Evolutionary conservation across 2,113 vertebrate genomes (phyloP).

Genomic region (Xenus cinereus): DNA sequence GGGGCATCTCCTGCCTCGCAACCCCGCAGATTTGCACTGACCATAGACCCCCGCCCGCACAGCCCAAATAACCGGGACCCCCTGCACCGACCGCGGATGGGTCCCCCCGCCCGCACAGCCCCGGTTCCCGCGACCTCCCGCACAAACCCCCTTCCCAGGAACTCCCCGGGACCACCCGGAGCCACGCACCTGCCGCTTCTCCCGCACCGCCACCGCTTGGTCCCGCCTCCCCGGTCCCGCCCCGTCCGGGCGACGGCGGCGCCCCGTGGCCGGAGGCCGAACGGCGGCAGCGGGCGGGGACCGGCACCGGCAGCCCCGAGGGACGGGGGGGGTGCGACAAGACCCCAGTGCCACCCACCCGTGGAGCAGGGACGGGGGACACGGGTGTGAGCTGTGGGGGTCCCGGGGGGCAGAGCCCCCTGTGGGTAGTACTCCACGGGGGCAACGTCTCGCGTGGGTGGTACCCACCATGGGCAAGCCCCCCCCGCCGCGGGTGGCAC

Average conservation of each 20-base stretch:
- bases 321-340: neutral
- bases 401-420: neutral
- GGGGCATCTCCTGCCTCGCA: too few relatives aligned
- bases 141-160: neutral
- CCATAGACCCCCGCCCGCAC: too few relatives aligned
- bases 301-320: neutral
- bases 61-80: too few relatives aligned
- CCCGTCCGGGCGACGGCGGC: neutral
- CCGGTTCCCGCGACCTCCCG: neutral
- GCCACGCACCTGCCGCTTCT: neutral
- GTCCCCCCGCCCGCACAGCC: neutral
- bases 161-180: neutral
- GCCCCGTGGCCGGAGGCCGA: slow-evolving; percentile 25
- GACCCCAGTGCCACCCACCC: neutral
- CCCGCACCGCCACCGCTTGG: neutral
- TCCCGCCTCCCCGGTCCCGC: neutral
- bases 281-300: neutral
- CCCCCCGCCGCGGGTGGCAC: too few relatives aligned
- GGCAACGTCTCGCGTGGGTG: neutral
- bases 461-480: neutral
- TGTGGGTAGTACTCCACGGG: neutral
- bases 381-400: neutral
- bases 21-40: neutral
- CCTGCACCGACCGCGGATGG: neutral
- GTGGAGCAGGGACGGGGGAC: neutral